Base-by-base conservation (phyloP, 1,140 invertebrate species). In the Campoletis sonorensis region DNA sequence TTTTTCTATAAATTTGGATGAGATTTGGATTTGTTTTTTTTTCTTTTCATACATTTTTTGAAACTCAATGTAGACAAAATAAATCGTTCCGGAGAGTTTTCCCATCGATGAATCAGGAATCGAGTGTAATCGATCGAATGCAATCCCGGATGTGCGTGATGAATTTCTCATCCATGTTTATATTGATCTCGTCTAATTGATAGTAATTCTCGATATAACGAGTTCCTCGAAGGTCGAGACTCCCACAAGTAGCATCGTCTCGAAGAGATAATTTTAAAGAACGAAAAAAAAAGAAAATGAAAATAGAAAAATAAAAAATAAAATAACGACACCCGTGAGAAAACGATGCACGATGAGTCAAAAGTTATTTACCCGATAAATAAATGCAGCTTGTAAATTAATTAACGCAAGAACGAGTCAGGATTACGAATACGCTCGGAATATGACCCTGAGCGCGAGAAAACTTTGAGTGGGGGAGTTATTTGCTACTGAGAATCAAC, bases 171-270 rank as follows among this genome's bases (percentile, higher is more conserved):
- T 58, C 18, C 21, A 21, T 58, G 3, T n/a, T 5, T 23, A 7
- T 13, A 21, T 21, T 4, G 4, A n/a, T n/a, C 40, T n/a, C 54
- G 54, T n/a, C 18, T 21, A 23, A 58, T 58, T 13, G 18, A 13
- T 23, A 13, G 54, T 7, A 21, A 58, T n/a, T 21, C 18, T n/a
- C 54, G 18, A 58, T n/a, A 58, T 2, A 58, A 21, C 2, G 40
- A 45, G 40, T 45, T 45, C 40, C 40, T 58, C 54, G 54, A 58
- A 58, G 54, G 54, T 58, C 54, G 54, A 58, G 54, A 58, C 21
- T 58, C 21, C 18, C 54, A 21, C 11, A 58, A 58, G 54, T 58
- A 23, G 21, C 54, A 10, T n/a, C 54, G 54, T 23, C 18, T 58
- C 54, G 16, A 7, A 58, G 18, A 58, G 40, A 45, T 45, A 45